Conservation (phyloP, 2,888 invertebrate species). For the Teinopalpus imperialis region DNA sequence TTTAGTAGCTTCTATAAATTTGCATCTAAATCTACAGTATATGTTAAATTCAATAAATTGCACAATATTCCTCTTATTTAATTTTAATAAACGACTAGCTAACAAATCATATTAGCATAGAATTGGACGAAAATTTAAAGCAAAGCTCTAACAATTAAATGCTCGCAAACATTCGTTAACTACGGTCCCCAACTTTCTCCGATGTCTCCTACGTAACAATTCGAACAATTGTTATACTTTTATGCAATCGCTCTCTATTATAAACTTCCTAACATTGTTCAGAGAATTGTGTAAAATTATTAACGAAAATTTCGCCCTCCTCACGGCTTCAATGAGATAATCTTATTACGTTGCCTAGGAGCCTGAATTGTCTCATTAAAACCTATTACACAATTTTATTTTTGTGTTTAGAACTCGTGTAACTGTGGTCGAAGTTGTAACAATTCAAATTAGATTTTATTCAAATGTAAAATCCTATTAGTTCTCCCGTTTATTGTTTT, state of each 20-base stretch:
- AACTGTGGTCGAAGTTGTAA: background rate
- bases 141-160: slow-evolving; percentile 6
- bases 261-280: slow-evolving; percentile 23
- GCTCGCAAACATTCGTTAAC: slow-evolving; percentile 6
- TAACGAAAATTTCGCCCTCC: background rate
- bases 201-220: slow-evolving; percentile 7
- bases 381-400: slow-evolving; percentile 1
- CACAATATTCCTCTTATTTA: too few relatives aligned
- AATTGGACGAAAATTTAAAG: slow-evolving; percentile 8
- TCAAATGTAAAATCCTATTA: background rate
- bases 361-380: slow-evolving; percentile 8
- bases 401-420: background rate
- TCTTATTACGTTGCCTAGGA: slow-evolving; percentile 6
- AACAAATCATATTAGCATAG: slow-evolving; percentile 2
- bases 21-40: too few relatives aligned
- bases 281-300: slow-evolving; percentile 1
- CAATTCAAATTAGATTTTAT: background rate
- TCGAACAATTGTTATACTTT: slow-evolving; percentile 20
- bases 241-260: slow-evolving; percentile 21
- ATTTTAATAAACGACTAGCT: too few relatives aligned
- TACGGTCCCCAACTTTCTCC: slow-evolving; percentile 10
- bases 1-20: too few relatives aligned
- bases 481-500: background rate
- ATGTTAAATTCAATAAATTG: too few relatives aligned
- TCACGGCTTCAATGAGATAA: slow-evolving; percentile 3